phyloP scores from a whole-genome alignment of 2,888 invertebrate genomes.

The Mechanitis mazaeus region DNA sequence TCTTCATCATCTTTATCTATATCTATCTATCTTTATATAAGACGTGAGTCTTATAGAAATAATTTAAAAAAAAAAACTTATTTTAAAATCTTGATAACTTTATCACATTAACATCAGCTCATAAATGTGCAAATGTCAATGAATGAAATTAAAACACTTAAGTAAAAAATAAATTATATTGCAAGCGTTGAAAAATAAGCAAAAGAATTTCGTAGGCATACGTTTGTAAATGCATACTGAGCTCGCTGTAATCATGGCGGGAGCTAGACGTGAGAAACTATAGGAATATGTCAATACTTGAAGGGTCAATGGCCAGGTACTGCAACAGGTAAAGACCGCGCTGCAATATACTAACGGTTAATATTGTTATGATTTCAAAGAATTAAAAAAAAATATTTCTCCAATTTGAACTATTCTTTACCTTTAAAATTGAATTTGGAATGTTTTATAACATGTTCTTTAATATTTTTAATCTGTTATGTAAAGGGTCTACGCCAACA shows the following conservation, averaged over 20 bases:
- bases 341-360: constrained; percentile 59
- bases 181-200: constrained; percentile 22
- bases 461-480: too few species aligned
- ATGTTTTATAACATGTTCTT: too few species aligned
- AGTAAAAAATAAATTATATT: constrained; percentile 10
- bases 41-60: too few species aligned
- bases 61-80: too few species aligned
- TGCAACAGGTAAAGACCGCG: constrained; percentile 59
- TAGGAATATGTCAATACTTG: constrained; percentile 76
- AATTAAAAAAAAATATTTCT: background rate
- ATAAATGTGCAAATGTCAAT: background rate
- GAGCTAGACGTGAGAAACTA: constrained; percentile 72
- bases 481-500: too few species aligned
- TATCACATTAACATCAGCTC: background rate
- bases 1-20: too few species aligned
- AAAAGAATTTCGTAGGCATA: constrained; percentile 25
- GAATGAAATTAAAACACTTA: background rate
- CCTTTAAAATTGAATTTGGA: background rate
- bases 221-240: constrained; percentile 46
- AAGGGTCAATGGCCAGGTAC: constrained; percentile 70
- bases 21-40: too few species aligned
- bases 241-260: constrained; percentile 44
- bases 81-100: too few species aligned
- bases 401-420: background rate
- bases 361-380: constrained; percentile 17